Base-by-base conservation (phyloP, 1,140 invertebrate species). In the Diachasma alloeum region DNA sequence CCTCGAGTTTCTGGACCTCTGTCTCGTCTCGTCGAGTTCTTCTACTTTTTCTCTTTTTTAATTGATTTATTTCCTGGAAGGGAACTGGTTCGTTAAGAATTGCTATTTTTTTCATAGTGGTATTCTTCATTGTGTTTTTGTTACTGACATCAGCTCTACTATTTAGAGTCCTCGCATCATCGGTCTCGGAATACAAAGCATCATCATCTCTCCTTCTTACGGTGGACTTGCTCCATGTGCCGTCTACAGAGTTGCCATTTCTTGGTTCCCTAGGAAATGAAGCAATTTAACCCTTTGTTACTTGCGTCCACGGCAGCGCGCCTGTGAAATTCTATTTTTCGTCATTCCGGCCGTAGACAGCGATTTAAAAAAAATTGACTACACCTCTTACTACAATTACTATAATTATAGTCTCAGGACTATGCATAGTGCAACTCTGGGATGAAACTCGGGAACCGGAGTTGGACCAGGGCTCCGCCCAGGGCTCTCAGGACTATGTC, bases 111-210 rank as follows among this genome's bases (percentile, higher is more conserved):
- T 26, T 26, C 22, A 24, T 19, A 17, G 0, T 31, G 4, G 26
- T 31, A 26, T 4, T 26, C 9, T 11, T 26, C 0, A 8, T 31
- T 26, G 11, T 59, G 9, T 24, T 31, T 31, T 31, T 26, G 46
- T 75, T 53, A 53, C 67, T 53, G 31, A 56, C 31, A 72, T 59
- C 53, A 24, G 11, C 22, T 24, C 0, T 53, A 26, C 71, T 56
- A 39, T 17, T 56, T 56, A 37, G n/a, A 59, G 24, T 42, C n/a
- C 15, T 59, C 8, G 13, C 36, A 11, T 73, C 53, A 13, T 69
- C 66, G 37, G 53, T 68, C 9, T 75, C 74, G 5, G 37, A 53
- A 39, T 75, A 53, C 31, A 69, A 74, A 31, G 39, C 11, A 53
- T 46, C 73, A 17, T 75, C 48, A 42, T 74, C 36, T 53, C 44